These are phyloP conservation scores for Tokudaia tokunoshimensis DNA, from an alignment of 2,797 vertebrate species.

Conservation along the genomic window DNA sequence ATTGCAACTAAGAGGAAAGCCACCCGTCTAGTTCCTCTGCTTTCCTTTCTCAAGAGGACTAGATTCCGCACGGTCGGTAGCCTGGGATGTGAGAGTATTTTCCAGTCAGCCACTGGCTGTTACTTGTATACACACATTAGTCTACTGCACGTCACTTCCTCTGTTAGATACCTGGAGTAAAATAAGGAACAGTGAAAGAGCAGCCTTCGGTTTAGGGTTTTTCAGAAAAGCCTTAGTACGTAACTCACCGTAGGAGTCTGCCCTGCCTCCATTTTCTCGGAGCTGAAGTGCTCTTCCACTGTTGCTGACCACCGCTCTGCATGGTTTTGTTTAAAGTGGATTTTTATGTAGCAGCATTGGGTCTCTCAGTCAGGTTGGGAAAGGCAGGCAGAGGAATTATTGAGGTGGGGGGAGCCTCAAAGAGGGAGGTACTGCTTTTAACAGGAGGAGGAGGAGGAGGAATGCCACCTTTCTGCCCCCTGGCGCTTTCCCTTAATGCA, in stretches of 20 bases:
- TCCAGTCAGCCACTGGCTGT: neutral
- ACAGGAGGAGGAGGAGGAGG: neutral
- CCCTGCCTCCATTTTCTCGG: neutral
- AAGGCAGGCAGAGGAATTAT: neutral
- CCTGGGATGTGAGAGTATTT: neutral
- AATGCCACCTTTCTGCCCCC: neutral
- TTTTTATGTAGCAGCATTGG: slow-evolving; percentile 11
- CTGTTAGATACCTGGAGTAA: neutral
- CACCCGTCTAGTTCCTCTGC: neutral
- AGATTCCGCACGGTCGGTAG: neutral
- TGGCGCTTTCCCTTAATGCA: neutral
- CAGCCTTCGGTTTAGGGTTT: neutral
- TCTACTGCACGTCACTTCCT: neutral
- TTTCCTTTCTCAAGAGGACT: neutral
- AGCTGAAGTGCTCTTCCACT: neutral
- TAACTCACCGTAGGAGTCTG: neutral
- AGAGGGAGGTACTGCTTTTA: neutral
- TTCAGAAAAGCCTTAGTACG: neutral
- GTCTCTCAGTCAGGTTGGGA: neutral
- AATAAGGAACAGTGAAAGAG: neutral
- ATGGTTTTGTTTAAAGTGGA: neutral
- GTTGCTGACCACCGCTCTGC: neutral
- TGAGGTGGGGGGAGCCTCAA: neutral
- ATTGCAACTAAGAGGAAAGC: slow-evolving; percentile 10
- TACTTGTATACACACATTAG: neutral